Percentiles rank a stretch among this genome's conserved stretches.
phyloP scores from a whole-genome alignment of 2,797 vertebrate genomes.

The Sciurus vulgaris region DNA sequence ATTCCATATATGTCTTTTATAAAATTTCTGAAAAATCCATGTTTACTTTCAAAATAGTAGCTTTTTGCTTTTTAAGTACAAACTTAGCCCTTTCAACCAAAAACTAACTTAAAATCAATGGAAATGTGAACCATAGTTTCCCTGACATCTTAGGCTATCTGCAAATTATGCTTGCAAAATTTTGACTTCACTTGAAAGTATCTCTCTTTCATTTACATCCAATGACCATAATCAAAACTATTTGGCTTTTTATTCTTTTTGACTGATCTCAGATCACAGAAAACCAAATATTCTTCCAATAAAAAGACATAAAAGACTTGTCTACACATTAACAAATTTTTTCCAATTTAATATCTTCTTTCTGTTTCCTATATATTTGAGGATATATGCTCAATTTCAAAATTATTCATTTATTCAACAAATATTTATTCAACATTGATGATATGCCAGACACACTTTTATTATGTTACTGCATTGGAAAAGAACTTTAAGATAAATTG shows the following conservation, averaged over 20 bases:
- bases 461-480: neutral
- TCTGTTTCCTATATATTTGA: conserved; percentile 69
- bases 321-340: conserved; percentile 64
- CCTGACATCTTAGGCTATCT: conserved; percentile 61
- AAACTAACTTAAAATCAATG: conserved; percentile 39
- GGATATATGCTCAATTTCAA: conserved; percentile 68
- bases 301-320: conserved; percentile 69
- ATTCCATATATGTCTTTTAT: conserved; percentile 16
- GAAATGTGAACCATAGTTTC: neutral
- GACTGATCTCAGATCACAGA: conserved; percentile 78
- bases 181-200: conserved; percentile 72
- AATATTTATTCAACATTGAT: conserved; percentile 63
- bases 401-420: conserved; percentile 67
- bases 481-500: conserved; percentile 33
- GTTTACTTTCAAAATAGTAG: neutral
- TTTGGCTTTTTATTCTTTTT: conserved; percentile 73
- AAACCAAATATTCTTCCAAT: conserved; percentile 70
- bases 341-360: conserved; percentile 58
- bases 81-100: neutral
- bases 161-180: conserved; percentile 71
- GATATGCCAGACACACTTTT: conserved; percentile 11
- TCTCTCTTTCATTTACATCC: conserved; percentile 76
- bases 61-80: conserved; percentile 44
- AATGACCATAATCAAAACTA: conserved; percentile 78
- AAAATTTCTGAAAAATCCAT: conserved; percentile 25